Evolutionary conservation across 2,888 invertebrate species (phyloP).

Genomic region (Deilephila elpenor): DNA sequence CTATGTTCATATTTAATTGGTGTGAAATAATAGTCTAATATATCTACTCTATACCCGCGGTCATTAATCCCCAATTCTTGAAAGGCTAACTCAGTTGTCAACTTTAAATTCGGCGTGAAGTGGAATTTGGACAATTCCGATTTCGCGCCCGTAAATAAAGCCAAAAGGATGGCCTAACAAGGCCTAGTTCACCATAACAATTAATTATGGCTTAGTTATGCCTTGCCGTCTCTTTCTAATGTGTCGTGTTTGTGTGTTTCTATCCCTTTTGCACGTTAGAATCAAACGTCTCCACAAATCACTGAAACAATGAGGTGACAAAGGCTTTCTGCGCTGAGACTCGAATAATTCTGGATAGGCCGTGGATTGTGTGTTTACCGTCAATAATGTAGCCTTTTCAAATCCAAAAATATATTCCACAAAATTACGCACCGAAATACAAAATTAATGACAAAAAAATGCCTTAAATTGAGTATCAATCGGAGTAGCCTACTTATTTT

Average conservation of each 20-base stretch:
- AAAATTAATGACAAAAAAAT: too few relatives aligned
- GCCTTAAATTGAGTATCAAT: too few relatives aligned
- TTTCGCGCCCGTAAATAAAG: constrained; percentile 46
- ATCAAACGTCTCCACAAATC: constrained; percentile 67
- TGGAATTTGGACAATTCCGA: constrained; percentile 64
- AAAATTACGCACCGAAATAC: too few relatives aligned
- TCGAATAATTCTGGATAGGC: constrained; percentile 31
- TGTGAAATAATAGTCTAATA: background rate
- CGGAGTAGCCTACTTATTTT: too few relatives aligned
- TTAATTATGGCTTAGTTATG: constrained; percentile 60
- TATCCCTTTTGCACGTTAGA: constrained; percentile 37
- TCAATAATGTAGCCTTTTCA: too few relatives aligned
- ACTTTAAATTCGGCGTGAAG: constrained; percentile 71
- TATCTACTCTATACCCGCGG: background rate
- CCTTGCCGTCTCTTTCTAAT: constrained; percentile 33
- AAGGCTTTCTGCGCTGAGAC: constrained; percentile 50
- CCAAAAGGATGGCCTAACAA: constrained; percentile 64
- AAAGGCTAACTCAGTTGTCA: constrained; percentile 59
- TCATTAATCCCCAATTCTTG: constrained; percentile 12
- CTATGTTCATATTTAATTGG: too few relatives aligned
- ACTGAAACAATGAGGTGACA: constrained; percentile 73
- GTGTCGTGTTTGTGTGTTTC: background rate
- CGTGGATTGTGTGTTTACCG: too few relatives aligned
- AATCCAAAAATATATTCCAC: too few relatives aligned
- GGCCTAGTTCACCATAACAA: constrained; percentile 70